Evolutionary conservation across 2,888 invertebrate genomes (phyloP).

Genomic region (Eledona agricola): DNA sequence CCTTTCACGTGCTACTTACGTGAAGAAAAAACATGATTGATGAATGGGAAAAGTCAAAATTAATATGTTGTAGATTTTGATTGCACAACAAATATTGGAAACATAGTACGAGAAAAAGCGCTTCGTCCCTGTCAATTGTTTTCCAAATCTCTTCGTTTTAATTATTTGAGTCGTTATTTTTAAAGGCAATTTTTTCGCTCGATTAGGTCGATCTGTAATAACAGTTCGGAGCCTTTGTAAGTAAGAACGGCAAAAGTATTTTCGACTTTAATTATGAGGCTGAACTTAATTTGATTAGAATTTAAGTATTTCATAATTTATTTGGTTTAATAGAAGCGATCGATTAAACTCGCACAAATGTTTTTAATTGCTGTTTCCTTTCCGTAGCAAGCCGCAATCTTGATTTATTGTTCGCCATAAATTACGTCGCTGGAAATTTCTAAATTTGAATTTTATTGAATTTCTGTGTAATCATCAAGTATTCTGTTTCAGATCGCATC

Average conservation of each 20-base stretch:
- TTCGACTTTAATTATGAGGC: too few species aligned
- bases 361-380: constrained; percentile 27
- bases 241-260: too few species aligned
- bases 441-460: constrained; percentile 4
- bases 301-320: constrained; percentile 11
- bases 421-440: constrained; percentile 7
- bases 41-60: constrained; percentile 25
- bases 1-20: constrained; percentile 20
- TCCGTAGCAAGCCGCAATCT: constrained; percentile 2
- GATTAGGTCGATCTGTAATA: too few species aligned
- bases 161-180: too few species aligned
- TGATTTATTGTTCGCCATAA: constrained; percentile 20
- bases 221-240: too few species aligned
- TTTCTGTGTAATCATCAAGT: too few species aligned
- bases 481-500: constrained; percentile 16
- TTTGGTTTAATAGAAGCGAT: constrained; percentile 14
- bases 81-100: constrained; percentile 22
- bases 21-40: constrained; percentile 24
- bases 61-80: constrained; percentile 27
- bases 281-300: background rate
- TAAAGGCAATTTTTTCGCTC: background rate
- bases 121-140: too few species aligned
- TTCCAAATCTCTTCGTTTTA: too few species aligned
- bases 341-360: constrained; percentile 26
- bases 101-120: too few species aligned